Percentiles rank a stretch among this genome's conserved stretches.
These are phyloP conservation scores for Platysteira castanea DNA, from an alignment of 2,113 vertebrate species.

Conservation along the genomic window DNA sequence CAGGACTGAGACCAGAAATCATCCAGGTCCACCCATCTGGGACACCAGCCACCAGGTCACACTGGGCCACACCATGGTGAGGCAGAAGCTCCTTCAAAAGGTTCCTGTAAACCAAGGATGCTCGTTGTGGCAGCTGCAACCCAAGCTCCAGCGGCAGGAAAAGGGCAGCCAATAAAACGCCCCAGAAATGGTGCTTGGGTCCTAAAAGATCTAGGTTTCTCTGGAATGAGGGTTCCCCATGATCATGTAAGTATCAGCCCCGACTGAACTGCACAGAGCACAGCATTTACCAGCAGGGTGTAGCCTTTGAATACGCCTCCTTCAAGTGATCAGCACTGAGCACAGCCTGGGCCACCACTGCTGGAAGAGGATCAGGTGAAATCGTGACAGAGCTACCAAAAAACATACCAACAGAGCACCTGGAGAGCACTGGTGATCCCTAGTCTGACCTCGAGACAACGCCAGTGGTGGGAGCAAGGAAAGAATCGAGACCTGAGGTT, in stretches of 20 bases:
- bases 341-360: not conserved
- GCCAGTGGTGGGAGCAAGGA: accelerated
- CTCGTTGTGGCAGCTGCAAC: not conserved
- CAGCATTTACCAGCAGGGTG: slow-evolving; percentile 16
- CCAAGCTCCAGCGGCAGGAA: not conserved
- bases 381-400: not conserved
- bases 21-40: not conserved
- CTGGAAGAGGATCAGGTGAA: not conserved
- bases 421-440: not conserved
- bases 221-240: not conserved
- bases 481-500: not conserved
- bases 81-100: not conserved
- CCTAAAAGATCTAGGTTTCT: not conserved
- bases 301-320: slow-evolving; percentile 1
- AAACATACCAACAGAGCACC: accelerated
- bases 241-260: not conserved
- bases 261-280: not conserved
- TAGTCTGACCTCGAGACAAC: accelerated
- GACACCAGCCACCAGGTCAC: not conserved
- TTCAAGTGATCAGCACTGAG: not conserved
- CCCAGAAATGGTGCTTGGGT: not conserved
- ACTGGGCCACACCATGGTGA: not conserved
- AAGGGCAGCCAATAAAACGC: not conserved
- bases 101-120: not conserved
- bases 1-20: not conserved